Evolutionary conservation across 1,140 invertebrate species (phyloP), one percentile per base, ranked within the genome.

Genomic region (Melanaphis sacchari): DNA sequence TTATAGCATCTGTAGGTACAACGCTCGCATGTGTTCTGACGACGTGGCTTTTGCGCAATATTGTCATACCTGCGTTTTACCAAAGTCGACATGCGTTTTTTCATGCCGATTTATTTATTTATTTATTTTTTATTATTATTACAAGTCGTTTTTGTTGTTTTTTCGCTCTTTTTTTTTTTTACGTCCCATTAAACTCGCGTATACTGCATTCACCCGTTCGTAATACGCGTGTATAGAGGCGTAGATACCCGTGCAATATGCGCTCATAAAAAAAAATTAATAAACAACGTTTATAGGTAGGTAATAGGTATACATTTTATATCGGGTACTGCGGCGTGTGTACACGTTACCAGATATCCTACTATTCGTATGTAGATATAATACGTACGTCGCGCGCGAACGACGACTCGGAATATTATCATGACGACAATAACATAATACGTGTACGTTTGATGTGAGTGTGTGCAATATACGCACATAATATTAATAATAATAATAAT

Each of bases 161-260:
- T 76, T n/a, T 76, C n/a, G n/a, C 26, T 66, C 18, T 76, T n/a
- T 76, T 24, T n/a, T 82, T 82, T 9, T 82, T 82, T 82, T 40
- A 40, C 81, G 81, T 82, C 81, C 81, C 81, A 82, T 82, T 82
- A 82, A 82, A 82, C 81, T 82, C 81, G 22, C 22, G 22, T 40
- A 82, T 40, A 24, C 40, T 82, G 24, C 40, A 82, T 82, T 82
- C n/a, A 76, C 59, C n/a, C 59, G n/a, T 3, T 31, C 24, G 6
- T n/a, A 18, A 76, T 15, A 15, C 31, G 15, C 59, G 24, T 59
- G 7, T 24, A 54, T 26, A 26, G 3, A 31, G 26, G 54, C 54
- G 54, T 11, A n/a, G n/a, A n/a, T n/a, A 36, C 59, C n/a, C 59
- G 59, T 76, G 59, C 59, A 76, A n/a, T 76, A 18, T 18, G 59